phyloP scores from a whole-genome alignment of 2,888 invertebrate genomes.

The Parapristionchus giblindavisi region DNA sequence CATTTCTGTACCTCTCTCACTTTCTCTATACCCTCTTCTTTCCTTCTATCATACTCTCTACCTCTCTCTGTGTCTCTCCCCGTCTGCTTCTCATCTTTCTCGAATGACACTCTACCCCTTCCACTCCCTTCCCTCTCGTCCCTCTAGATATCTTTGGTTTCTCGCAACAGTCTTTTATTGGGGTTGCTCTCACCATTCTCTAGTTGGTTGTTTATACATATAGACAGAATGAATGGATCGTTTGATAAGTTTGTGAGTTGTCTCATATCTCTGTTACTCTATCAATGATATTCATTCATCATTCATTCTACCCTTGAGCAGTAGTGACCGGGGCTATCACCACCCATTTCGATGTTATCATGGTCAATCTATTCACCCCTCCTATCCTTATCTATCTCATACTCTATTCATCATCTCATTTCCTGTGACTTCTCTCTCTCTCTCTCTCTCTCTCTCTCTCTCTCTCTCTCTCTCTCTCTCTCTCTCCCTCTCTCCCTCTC shows the following conservation, averaged over 20 bases:
- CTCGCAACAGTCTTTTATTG: too few species aligned
- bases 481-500: constrained; percentile 12
- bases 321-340: too few species aligned
- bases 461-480: neutral
- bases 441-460: constrained; percentile 6
- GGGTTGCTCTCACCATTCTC: too few species aligned
- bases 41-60: neutral
- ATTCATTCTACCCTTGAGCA: too few species aligned
- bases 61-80: neutral
- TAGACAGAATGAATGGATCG: too few species aligned
- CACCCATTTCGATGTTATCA: too few species aligned
- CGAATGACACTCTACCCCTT: neutral
- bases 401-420: constrained; percentile 22
- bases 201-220: constrained; percentile 19
- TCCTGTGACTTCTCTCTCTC: constrained; percentile 4
- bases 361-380: too few species aligned
- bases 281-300: too few species aligned
- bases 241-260: too few species aligned
- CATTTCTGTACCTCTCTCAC: neutral
- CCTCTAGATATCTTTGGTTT: too few species aligned
- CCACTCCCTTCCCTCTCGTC: neutral
- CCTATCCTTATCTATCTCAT: constrained; percentile 4
- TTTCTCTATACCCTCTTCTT: too few species aligned
- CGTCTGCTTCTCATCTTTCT: neutral
- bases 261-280: too few species aligned